These are phyloP conservation scores for Chloroclystis v-ata DNA, from an alignment of 2,888 invertebrate species.

Conservation along the genomic window DNA sequence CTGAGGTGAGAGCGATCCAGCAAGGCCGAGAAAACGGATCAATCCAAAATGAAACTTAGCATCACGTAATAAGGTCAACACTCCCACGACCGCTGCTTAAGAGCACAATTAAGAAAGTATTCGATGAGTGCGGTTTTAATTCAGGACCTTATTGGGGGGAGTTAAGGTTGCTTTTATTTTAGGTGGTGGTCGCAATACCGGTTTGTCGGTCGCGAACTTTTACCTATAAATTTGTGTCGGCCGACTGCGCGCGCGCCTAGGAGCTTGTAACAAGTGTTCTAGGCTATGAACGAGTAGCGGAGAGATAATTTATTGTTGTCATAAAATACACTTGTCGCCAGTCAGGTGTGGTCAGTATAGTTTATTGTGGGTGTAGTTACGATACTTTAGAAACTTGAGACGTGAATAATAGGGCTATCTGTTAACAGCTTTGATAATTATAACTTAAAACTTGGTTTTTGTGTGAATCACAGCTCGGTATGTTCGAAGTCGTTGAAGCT, in stretches of 20 bases:
- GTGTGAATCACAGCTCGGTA: too few species aligned
- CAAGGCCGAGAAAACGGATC: constrained; percentile 67
- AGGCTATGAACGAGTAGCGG: constrained; percentile 41
- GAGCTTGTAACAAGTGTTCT: constrained; percentile 47
- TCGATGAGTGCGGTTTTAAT: constrained; percentile 54
- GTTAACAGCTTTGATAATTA: background rate
- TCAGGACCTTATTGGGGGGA: constrained; percentile 45
- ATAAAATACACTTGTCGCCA: constrained; percentile 20
- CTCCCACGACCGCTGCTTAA: constrained; percentile 53
- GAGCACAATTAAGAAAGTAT: constrained; percentile 77
- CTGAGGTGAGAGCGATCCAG: constrained; percentile 75
- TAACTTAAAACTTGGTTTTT: too few species aligned
- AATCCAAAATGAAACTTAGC: constrained; percentile 56
- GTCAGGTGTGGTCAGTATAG: constrained; percentile 2
- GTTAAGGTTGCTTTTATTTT: constrained; percentile 51
- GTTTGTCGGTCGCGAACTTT: constrained; percentile 77
- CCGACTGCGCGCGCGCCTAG: constrained; percentile 61
- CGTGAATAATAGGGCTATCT: background rate
- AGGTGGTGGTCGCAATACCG: constrained; percentile 48
- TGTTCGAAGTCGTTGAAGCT: too few species aligned
- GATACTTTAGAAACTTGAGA: background rate
- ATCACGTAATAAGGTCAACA: constrained; percentile 60
- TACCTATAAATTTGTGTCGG: constrained; percentile 78
- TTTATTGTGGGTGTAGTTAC: background rate
- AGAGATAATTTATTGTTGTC: constrained; percentile 20